Conservation (phyloP, 2,113 vertebrate species). For the Ariopsis seemanni region DNA sequence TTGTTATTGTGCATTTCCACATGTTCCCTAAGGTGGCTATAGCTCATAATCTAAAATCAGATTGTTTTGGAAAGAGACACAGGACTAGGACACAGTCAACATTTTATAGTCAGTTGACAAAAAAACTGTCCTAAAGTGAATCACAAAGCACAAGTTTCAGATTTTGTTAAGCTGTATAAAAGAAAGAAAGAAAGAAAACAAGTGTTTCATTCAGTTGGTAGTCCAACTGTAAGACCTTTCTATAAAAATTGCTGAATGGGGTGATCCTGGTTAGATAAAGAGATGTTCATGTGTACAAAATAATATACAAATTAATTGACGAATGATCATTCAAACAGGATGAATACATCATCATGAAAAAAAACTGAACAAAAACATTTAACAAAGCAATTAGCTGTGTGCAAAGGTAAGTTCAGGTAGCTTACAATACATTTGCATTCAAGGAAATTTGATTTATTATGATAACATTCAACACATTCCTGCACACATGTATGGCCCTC, state of each 20-base stretch:
- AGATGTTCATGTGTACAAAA: conserved; percentile 23
- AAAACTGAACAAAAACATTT: neutral
- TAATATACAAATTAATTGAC: conserved; percentile 20
- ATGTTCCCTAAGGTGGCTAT: neutral
- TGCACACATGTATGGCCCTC: neutral
- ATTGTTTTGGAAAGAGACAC: neutral
- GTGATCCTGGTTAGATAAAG: conserved; percentile 15
- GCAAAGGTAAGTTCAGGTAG: neutral
- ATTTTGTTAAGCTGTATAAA: neutral
- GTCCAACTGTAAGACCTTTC: neutral
- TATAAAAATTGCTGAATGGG: conserved; percentile 3
- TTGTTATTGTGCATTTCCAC: neutral
- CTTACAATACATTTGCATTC: neutral
- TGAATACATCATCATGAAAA: neutral
- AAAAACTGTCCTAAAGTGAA: neutral
- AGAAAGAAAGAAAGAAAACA: neutral
- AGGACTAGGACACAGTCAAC: neutral
- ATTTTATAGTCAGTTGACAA: neutral
- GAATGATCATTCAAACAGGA: neutral
- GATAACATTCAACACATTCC: neutral
- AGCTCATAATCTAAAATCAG: neutral
- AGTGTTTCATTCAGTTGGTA: neutral
- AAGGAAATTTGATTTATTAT: neutral
- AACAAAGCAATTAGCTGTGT: neutral
- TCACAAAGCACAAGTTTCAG: neutral